A percentile compares a stretch with the other conserved stretches of the same genome.
These are phyloP conservation scores for Acanthornis magna DNA, from an alignment of 2,797 vertebrate genomes.

Conservation along the genomic window DNA sequence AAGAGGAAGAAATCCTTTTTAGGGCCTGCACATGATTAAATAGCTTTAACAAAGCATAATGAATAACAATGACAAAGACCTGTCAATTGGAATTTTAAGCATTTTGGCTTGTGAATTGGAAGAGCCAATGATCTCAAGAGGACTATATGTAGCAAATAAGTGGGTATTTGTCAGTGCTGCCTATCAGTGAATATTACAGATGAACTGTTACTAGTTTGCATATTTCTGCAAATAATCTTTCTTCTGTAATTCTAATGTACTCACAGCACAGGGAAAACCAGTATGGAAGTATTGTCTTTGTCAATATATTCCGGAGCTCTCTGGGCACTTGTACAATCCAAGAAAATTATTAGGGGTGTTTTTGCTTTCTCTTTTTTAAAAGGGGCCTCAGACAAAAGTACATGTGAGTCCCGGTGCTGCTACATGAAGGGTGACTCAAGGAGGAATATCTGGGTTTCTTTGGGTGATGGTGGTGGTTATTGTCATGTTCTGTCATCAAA, in stretches of 20 bases:
- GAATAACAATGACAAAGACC: slow-evolving; percentile 52
- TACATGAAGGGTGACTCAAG: background rate
- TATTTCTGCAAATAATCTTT: background rate
- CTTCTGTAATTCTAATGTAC: background rate
- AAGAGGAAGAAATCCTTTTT: slow-evolving; percentile 62
- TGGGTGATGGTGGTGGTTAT: background rate
- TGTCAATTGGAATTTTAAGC: slow-evolving; percentile 49
- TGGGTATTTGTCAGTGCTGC: background rate
- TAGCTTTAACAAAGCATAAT: slow-evolving; percentile 54
- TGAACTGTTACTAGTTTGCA: background rate
- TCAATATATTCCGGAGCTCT: background rate
- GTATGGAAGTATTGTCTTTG: background rate
- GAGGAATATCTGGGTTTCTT: background rate
- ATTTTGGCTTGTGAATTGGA: slow-evolving; percentile 11
- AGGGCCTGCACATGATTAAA: slow-evolving; percentile 54
- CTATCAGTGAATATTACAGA: background rate
- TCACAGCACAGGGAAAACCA: background rate
- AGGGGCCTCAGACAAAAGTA: background rate
- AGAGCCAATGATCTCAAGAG: background rate
- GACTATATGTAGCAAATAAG: background rate
- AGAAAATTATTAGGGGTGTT: rapidly evolving
- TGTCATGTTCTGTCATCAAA: background rate
- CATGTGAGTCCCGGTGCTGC: rapidly evolving
- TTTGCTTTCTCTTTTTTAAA: background rate
- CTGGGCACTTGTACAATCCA: background rate